Evolutionary conservation across 2,113 vertebrate species (phyloP), one percentile per base, ranked within the genome.

Genomic region (Actenoides lindsayi): DNA sequence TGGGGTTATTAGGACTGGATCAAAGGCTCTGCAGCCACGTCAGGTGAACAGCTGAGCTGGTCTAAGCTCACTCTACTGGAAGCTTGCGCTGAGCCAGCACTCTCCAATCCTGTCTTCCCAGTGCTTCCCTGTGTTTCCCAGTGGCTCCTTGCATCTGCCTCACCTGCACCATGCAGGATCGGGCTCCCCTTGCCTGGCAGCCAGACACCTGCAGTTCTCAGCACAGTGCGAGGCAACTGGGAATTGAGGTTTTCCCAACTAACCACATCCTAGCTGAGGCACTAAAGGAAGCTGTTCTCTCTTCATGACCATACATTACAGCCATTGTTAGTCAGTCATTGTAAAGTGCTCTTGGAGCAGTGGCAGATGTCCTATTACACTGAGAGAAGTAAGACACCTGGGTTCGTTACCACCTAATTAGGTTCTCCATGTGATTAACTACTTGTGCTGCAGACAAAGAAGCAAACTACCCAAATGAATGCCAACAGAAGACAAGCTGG

Each of bases 341-440:
- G 92, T 94, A 94, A 97, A 97, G 97, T 95, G 87, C 95, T 97
- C 92, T 94, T 89, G 76, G 96, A 97, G 96, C 89, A 94, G 95
- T 83, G 70, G 96, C 97, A 97, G 96, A 97, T 97, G 97, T 97
- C 96, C 87, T 95, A 97, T 96, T 97, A 96, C 94, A 79, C 84
- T 50, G 89, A 94, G 75, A 93, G 77, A 96, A 97, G 97, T 93
- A 96, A 97, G 97, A 95, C 97, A 97, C 96, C 97, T 97, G 97
- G 96, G 94, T 97, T 97, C 16, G 69, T 97, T 97, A 97, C 97
- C 94, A 96, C 94, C 95, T 97, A 97, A 97, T 97, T 97, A 97
- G 91, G 91, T 97, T 97, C 97, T 97, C 94, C 93, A 91, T 95
- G 95, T 97, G 96, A 97, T 97, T 97, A 97, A 97, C 96, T 97